Evolutionary conservation across 2,797 vertebrate genomes (phyloP).

Genomic region (Astyanax mexicanus): DNA sequence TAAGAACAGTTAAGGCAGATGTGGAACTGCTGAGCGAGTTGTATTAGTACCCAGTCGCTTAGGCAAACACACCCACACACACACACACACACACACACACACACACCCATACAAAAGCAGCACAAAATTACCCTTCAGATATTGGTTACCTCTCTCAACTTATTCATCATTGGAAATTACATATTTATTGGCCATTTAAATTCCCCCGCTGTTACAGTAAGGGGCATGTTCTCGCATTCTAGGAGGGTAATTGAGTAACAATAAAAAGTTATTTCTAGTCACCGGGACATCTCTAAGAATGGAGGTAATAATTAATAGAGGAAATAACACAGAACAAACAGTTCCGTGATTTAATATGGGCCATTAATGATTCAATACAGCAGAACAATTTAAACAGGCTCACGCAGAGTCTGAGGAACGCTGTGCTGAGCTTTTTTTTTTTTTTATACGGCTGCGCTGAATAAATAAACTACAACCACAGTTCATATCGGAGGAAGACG

Average conservation of each 20-base stretch:
- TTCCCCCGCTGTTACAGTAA: conserved; percentile 16
- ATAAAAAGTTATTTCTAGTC: conserved; percentile 39
- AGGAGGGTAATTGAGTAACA: conserved; percentile 50
- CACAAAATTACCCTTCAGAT: conserved; percentile 1
- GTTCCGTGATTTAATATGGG: conserved; percentile 43
- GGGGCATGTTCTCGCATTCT: conserved; percentile 18
- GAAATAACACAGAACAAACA: conserved; percentile 48
- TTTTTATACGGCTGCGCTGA: neutral
- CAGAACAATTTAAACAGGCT: conserved; percentile 48
- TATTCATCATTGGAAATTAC: conserved; percentile 21
- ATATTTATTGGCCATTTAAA: conserved; percentile 37
- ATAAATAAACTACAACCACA: neutral
- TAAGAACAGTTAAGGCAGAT: too few relatives aligned
- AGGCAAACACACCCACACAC: conserved; percentile 2
- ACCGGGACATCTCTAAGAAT: conserved; percentile 38
- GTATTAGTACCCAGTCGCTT: neutral
- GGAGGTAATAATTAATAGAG: conserved; percentile 45
- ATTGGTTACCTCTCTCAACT: conserved; percentile 28
- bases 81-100: conserved; percentile 21
- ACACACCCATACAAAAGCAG: neutral
- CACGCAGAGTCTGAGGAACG: neutral
- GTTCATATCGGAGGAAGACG: too few relatives aligned
- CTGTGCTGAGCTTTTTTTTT: neutral
- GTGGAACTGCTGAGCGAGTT: too few relatives aligned
- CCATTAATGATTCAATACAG: conserved; percentile 50